Evolutionary conservation across 2,888 invertebrate species (phyloP).

Genomic region (Heliothis peltigera): DNA sequence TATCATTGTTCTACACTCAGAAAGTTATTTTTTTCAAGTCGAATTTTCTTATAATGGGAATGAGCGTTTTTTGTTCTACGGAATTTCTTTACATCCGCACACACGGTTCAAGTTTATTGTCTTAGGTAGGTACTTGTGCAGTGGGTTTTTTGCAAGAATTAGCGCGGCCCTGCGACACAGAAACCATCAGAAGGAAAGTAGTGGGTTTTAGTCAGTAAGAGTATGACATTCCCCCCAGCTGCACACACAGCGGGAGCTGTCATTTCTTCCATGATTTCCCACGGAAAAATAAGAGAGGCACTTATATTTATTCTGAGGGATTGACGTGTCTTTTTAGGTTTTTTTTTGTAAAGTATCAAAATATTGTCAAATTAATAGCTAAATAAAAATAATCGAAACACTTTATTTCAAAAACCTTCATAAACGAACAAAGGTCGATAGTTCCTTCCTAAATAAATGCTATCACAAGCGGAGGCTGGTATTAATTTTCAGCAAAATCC

Average conservation of each 20-base stretch:
- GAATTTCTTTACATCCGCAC: conserved; percentile 56
- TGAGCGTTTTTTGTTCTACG: conserved; percentile 67
- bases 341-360: conserved; percentile 9
- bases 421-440: conserved; percentile 15
- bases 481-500: conserved; percentile 64
- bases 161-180: no score
- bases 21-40: conserved; percentile 50
- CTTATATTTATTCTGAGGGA: background rate
- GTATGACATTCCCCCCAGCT: no score
- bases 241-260: no score
- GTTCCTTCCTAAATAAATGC: conserved; percentile 20
- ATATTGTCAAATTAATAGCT: no score
- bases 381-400: no score
- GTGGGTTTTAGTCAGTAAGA: no score
- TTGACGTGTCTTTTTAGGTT: conserved; percentile 12
- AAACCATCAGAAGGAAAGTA: no score
- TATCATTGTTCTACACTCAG: conserved; percentile 50
- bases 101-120: conserved; percentile 24
- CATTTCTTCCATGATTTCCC: no score
- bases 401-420: background rate
- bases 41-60: conserved; percentile 61
- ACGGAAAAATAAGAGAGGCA: no score
- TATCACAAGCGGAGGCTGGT: conserved; percentile 36
- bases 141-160: no score
- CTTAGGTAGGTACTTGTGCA: background rate